Base-by-base conservation (phyloP, 1,140 invertebrate genomes). In the Drosophila truncata region DNA sequence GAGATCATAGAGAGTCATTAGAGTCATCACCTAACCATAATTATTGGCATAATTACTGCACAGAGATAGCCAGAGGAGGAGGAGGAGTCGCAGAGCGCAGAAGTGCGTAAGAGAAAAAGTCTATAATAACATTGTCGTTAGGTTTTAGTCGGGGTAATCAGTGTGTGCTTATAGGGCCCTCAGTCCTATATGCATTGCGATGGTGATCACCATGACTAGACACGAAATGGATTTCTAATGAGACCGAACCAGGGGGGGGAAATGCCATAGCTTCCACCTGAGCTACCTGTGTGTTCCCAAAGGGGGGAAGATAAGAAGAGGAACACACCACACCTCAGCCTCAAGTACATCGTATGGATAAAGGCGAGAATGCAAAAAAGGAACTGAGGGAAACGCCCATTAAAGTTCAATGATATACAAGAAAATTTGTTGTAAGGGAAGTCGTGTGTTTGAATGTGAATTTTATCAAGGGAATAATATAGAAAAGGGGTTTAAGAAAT, bases 91-190 rank as follows among this genome's bases (percentile, higher is more conserved):
- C n/a, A n/a, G n/a, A 5, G 10, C 18, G 29, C 11, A 46, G 41
- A 60, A 61, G 74, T 67, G 74, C 55, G 46, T 42, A 55, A 29
- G 65, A 69, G 37, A 73, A 79, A 83, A 72, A 63, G 62, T 39
- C 39, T 47, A 65, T 79, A 79, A 86, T 73, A 77, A 77, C 73
- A 76, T 76, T 82, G 80, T 87, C 75, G 70, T 86, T 77, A 80
- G 71, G 46, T 60, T 55, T 37, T 67, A 77, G 59, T 62, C 54
- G 72, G 65, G 46, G 49, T 85, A 84, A 84, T 84, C 81, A 75
- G 47, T 44, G 37, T 42, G 31, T 73, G 52, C 77, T 84, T 84
- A 55, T 60, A 55, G 63, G 46, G 46, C 27, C 35, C 25, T 18
- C 31, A 11, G n/a, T 27, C 46, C 46, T n/a, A n/a, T 10, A 16